Conservation (phyloP, 2,113 vertebrate species). For the Myotis davidii region DNA sequence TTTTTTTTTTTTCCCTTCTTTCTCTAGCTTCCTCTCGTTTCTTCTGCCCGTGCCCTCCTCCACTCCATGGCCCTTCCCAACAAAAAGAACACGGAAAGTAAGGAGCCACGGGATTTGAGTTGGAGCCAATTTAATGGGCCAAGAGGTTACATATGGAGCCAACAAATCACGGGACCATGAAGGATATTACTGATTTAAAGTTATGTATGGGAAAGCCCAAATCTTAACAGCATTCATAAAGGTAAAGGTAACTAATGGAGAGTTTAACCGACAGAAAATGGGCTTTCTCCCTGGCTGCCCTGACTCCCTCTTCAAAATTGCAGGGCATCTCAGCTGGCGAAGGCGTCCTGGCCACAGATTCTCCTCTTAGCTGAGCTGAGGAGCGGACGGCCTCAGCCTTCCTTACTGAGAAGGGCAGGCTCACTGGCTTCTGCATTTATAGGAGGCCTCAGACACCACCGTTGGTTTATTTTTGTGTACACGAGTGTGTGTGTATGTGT, state of each 20-base stretch:
- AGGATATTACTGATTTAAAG: conserved; percentile 91
- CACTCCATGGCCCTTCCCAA: conserved; percentile 42
- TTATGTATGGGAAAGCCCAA: conserved; percentile 87
- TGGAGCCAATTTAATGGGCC: conserved; percentile 84
- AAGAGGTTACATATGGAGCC: conserved; percentile 90
- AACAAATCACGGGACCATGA: conserved; percentile 87
- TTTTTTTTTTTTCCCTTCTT: not conserved
- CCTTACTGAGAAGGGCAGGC: conserved; percentile 23
- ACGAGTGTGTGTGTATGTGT: not conserved
- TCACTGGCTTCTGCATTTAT: not conserved
- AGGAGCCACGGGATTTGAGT: conserved; percentile 84
- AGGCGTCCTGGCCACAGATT: too few species aligned
- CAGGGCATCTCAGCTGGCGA: not conserved
- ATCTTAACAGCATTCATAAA: conserved; percentile 88
- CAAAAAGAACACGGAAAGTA: conserved; percentile 75
- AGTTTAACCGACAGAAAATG: conserved; percentile 81
- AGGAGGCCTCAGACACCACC: not conserved
- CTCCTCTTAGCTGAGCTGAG: not conserved
- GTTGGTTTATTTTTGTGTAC: not conserved
- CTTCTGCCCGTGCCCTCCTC: conserved; percentile 14
- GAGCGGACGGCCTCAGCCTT: conserved; percentile 49
- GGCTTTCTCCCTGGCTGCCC: conserved; percentile 65
- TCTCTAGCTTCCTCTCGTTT: not conserved
- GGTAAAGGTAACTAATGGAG: conserved; percentile 87
- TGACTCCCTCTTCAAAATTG: conserved; percentile 69